Evolutionary conservation across 2,113 vertebrate species (phyloP), one percentile per base, ranked within the genome.

Genomic region (Ciconia stormi): DNA sequence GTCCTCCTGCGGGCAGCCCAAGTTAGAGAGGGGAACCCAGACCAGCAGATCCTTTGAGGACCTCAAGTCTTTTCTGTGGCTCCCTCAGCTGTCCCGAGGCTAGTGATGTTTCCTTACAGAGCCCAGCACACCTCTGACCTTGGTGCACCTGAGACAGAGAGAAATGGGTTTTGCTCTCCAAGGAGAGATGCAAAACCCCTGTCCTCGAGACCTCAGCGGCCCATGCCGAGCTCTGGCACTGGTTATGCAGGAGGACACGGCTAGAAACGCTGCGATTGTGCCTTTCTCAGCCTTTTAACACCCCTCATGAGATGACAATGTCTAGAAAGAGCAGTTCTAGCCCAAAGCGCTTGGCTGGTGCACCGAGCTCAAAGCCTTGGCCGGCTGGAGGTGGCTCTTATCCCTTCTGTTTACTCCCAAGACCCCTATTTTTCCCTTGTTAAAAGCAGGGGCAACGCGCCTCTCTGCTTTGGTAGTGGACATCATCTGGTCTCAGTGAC

Each of bases 201-300:
- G 11, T 6, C 42, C 50, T 50, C 3, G 2, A 66, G 50, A 50
- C 34, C 61, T 34, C 25, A 17, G 32, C 0, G 2, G 32, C 36
- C 25, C 61, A 29, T 1, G 1, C 21, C 21, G 13, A 61, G 29
- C 13, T 38, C 72, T 40, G 59, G 52, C n/a, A 15, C 5, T 1
- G 32, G 40, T 29, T 49, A 17, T 40, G 40, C 32, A 15, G 40
- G 50, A 59, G 13, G 27, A 49, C 29, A 13, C 0, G 1, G 53
- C 42, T 19, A 32, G 23, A 34, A 77, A 36, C 0, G 4, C 63
- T 21, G 19, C 0, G 0, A 4, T 10, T 27, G 49, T 3, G 4
- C 49, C 27, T 53, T 52, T 12, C 55, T 80, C 49, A 44, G 36
- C 27, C 40, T 70, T 59, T 47, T 29, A 38, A 42, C 67, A 44